Conservation (phyloP, 2,888 invertebrate species). For the Halictus ligatus region DNA sequence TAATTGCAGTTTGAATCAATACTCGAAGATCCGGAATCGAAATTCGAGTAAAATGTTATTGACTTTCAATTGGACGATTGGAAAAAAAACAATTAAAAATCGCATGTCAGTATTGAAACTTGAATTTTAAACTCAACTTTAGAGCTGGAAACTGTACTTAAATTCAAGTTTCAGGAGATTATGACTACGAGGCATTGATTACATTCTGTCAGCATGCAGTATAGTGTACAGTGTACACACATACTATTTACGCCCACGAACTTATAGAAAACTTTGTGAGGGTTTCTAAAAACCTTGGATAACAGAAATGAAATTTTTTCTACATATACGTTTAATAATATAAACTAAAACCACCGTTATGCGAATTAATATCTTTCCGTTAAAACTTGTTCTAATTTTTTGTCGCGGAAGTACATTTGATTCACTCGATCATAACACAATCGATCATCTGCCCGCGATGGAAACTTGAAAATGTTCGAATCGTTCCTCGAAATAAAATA, state of each 20-base stretch:
- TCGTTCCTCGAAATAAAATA: constrained; percentile 53
- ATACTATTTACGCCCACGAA: not conserved
- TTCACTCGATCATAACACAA: not conserved
- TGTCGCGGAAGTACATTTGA: constrained; percentile 7
- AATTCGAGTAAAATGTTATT: too few relatives aligned
- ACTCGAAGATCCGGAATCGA: too few relatives aligned
- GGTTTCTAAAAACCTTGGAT: not conserved
- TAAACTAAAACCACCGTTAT: not conserved
- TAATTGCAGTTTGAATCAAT: too few relatives aligned
- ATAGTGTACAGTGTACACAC: not conserved
- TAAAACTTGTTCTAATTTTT: not conserved
- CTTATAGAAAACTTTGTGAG: not conserved
- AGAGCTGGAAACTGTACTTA: not conserved
- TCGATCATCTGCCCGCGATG: constrained; percentile 23
- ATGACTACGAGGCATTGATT: too few relatives aligned
- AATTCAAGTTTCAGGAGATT: not conserved
- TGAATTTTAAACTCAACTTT: too few relatives aligned
- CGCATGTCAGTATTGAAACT: too few relatives aligned
- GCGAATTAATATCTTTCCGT: not conserved
- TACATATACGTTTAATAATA: not conserved
- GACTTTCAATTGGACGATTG: too few relatives aligned
- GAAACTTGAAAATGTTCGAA: constrained; percentile 10
- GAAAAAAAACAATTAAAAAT: too few relatives aligned
- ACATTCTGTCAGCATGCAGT: not conserved
- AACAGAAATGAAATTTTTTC: not conserved